Evolutionary conservation across 35 echinoderm and acorn worm genomes (phyloP), one percentile per base, ranked within the genome.

Genomic region (Acanthaster planci): DNA sequence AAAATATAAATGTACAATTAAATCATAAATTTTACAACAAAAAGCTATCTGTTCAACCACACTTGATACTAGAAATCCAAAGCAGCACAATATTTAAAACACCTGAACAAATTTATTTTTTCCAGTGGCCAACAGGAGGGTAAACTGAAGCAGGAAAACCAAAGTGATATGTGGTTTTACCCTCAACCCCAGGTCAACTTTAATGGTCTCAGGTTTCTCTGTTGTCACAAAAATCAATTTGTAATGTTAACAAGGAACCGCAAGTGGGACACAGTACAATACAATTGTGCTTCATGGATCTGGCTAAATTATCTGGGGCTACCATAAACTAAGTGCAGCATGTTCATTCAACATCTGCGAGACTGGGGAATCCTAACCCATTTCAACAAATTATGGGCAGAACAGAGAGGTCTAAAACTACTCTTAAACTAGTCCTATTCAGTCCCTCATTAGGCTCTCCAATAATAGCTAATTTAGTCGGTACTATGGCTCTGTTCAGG

Each of bases 181-280:
- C 64, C 64, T 72, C 34, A 72, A 23, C 26, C 60, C 64, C 64
- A 72, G 64, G 64, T 72, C 64, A 72, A 72, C 64, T 14, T 27
- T 72, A 72, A 26, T 31, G 64, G 64, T 72, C 10, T 72, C 15
- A 72, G 2, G n/a, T 72, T 72, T 72, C 64, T 26, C 64, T 26
- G 19, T 72, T 72, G 64, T 29, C 34, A 26, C 2, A 72, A 72
- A 7, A 72, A 72, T 26, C 18, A 72, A 72, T 10, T 27, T 30
- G 42, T 6, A 47, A 47, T 12, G 42, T 47, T 47, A 7, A 72
- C 64, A 72, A 36, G 12, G 4, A 72, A 72, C 64, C 64, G 30
- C 64, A 72, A 72, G 64, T n/a, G 56, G 16, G 56, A 58, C 18
- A 58, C 55, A 68, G 29, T 68, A 23, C 29, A 8, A 68, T 8